Conservation (phyloP, 2,797 vertebrate genomes). For the Chloroceryle inda region DNA sequence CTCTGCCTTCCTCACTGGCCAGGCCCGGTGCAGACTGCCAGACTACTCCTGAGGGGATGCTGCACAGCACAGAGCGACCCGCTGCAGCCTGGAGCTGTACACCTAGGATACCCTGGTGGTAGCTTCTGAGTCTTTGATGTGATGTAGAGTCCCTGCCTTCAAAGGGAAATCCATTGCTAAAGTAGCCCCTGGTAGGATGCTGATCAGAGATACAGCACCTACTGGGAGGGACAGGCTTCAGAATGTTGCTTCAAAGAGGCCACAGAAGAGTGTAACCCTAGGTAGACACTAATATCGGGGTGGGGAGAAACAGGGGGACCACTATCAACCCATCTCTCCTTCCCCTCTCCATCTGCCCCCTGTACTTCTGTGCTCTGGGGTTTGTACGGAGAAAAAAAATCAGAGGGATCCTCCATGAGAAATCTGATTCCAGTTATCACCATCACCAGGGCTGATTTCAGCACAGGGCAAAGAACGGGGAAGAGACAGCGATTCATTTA, state of each 20-base stretch:
- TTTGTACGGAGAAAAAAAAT: neutral
- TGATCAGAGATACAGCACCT: neutral
- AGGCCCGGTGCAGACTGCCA: neutral
- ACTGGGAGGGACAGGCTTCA: neutral
- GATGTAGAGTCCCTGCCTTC: neutral
- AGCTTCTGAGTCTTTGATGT: neutral
- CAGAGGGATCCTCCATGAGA: neutral
- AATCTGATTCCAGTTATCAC: neutral
- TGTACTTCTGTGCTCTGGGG: neutral
- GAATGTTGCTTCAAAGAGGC: neutral
- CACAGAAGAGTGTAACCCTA: neutral
- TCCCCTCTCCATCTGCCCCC: neutral
- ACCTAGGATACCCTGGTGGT: neutral
- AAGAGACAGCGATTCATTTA: neutral
- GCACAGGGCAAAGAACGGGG: neutral
- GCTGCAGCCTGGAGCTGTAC: neutral
- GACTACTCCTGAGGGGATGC: rapidly evolving
- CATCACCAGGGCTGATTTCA: neutral
- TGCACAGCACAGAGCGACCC: neutral
- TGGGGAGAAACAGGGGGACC: neutral
- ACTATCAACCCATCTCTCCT: neutral
- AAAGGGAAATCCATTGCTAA: neutral
- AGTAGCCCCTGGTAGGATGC: neutral
- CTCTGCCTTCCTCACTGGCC: neutral
- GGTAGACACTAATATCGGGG: neutral